Percentiles rank a stretch among this genome's conserved stretches.
Evolutionary conservation across 2,888 invertebrate species (phyloP).

Genomic region (Leptarthrus brevirostris): DNA sequence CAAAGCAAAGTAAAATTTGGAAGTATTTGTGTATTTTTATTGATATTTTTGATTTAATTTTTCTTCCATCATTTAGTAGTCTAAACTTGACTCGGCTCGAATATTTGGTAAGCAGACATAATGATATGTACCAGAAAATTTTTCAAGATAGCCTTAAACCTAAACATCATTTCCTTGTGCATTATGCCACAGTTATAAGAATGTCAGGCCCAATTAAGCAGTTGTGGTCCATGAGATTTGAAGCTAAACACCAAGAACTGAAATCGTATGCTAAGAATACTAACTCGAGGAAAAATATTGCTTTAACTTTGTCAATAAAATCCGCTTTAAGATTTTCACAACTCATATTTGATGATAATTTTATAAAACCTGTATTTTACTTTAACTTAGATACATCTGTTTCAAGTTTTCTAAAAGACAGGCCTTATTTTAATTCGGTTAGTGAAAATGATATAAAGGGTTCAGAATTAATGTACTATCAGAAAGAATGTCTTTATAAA

Average conservation of each 20-base stretch:
- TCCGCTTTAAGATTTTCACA: neutral
- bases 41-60: conserved; percentile 1
- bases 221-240: neutral
- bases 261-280: conserved; percentile 11
- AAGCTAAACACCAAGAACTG: conserved; percentile 4
- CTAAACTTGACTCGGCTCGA: neutral
- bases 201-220: neutral
- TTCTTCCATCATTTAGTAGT: neutral
- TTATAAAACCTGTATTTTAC: neutral
- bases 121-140: neutral
- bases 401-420: too few relatives aligned
- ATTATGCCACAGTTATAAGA: conserved; percentile 4
- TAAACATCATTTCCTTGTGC: neutral
- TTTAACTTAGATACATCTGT: too few relatives aligned
- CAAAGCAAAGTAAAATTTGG: neutral
- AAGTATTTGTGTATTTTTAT: neutral
- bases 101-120: neutral
- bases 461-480: too few relatives aligned
- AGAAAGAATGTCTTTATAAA: neutral
- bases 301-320: neutral
- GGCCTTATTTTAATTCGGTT: too few relatives aligned
- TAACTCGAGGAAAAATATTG: conserved; percentile 6
- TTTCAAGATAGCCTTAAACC: neutral
- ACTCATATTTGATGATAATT: neutral
- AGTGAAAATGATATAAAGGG: too few relatives aligned